These are phyloP conservation scores for Kobus ellipsiprymnus DNA, from an alignment of 2,113 vertebrate genomes.

Conservation along the genomic window DNA sequence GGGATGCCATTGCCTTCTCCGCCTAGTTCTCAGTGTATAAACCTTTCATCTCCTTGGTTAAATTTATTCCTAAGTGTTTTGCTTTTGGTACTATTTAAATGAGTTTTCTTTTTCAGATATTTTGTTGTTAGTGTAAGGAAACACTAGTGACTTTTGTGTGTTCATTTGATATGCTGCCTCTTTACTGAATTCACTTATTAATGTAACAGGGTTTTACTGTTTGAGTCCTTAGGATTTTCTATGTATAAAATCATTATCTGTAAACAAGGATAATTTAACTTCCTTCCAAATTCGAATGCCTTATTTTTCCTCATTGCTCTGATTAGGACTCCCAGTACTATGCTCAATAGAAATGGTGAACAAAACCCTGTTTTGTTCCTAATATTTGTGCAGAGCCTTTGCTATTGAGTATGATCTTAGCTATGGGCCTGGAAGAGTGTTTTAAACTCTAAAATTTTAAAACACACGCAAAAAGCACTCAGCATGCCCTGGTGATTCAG, in stretches of 20 bases:
- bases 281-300: neutral
- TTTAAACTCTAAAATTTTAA: neutral
- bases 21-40: neutral
- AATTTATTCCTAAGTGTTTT: neutral
- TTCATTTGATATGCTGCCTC: neutral
- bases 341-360: neutral
- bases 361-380: neutral
- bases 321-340: neutral
- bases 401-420: neutral
- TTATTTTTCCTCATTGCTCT: neutral
- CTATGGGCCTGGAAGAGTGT: neutral
- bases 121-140: neutral
- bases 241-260: neutral
- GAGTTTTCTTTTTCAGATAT: neutral
- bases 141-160: neutral
- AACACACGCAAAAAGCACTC: neutral
- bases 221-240: neutral
- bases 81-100: neutral
- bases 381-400: neutral
- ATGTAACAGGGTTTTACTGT: neutral
- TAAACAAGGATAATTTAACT: neutral
- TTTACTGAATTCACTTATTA: neutral
- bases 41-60: neutral
- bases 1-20: no score
- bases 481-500: neutral